Evolutionary conservation across 2,113 vertebrate species (phyloP), one percentile per base, ranked within the genome.

Genomic region (Salminus brasiliensis): DNA sequence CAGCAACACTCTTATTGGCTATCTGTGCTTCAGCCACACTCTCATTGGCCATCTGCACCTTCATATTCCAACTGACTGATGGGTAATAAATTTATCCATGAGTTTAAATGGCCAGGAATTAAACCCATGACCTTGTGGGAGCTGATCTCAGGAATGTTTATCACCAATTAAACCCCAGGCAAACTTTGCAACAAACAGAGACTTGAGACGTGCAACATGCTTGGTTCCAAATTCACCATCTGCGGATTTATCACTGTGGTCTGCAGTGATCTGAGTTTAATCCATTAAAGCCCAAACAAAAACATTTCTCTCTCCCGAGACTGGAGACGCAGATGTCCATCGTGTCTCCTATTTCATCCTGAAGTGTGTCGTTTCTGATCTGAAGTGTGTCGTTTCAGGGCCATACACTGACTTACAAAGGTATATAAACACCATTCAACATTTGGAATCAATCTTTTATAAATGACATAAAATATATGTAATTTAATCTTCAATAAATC

Each of bases 261-360:
- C 77, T 25, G 55, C 34, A 27, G 53, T 79, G 68, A 72, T 72
- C 77, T 68, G 34, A 47, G 4, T 39, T 63, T 63, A 79, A 79
- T 72, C 76, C 41, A 1, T 72, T 47, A 63, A 79, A 72, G 60
- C 67, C 77, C 68, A 63, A 43, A 16, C 6, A 59, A 79, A 63
- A 57, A 63, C 77, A 49, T 23, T 36, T n/a, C 47, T 52, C 70
- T 79, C 53, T 36, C 21, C 66, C 39, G 34, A 68, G 62, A 66
- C 15, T 18, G 25, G 59, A 57, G 27, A 59, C 6, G n/a, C 3
- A 70, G 43, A 30, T 4, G 7, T 12, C 45, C 60, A 72, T 65
- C 49, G 23, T 43, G 45, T 25, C 9, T 45, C 30, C 32, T 11
- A 9, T 13, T 71, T 55, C 45, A 67, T 53, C 43, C 74, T 68